phyloP scores from a whole-genome alignment of 2,888 invertebrate genomes.

The Scaptodrosophila latifasciaeformis region DNA sequence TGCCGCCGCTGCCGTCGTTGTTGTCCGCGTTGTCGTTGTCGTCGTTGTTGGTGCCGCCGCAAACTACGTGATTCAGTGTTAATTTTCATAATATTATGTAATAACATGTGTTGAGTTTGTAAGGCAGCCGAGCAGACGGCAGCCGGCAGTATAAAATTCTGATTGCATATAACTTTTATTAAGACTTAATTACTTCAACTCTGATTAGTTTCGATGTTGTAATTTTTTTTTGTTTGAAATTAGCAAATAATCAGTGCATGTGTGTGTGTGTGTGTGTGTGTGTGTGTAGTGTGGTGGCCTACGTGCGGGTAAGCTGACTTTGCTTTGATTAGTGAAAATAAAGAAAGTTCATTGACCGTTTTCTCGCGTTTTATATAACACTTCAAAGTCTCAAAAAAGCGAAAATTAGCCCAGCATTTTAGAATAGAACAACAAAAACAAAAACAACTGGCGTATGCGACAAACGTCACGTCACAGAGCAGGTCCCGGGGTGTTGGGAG shows the following conservation, averaged over 20 bases:
- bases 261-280: too few relatives aligned
- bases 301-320: too few relatives aligned
- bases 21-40: slow-evolving; percentile 23
- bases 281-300: too few relatives aligned
- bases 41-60: slow-evolving; percentile 52
- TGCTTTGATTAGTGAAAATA: too few relatives aligned
- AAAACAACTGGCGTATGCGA: slow-evolving; percentile 43
- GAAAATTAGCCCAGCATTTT: slow-evolving; percentile 44
- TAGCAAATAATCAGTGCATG: too few relatives aligned
- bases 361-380: slow-evolving; percentile 33
- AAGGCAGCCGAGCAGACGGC: slow-evolving; percentile 19
- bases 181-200: too few relatives aligned
- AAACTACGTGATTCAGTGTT: slow-evolving; percentile 62
- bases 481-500: not conserved
- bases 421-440: slow-evolving; percentile 32
- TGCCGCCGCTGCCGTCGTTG: not conserved
- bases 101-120: slow-evolving; percentile 48
- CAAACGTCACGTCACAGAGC: slow-evolving; percentile 44
- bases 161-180: too few relatives aligned
- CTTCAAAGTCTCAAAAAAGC: slow-evolving; percentile 42
- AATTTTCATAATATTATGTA: slow-evolving; percentile 69
- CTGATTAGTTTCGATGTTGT: too few relatives aligned
- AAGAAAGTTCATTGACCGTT: slow-evolving; percentile 47
- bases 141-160: too few relatives aligned
- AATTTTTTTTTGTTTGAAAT: too few relatives aligned